Evolutionary conservation across 2,888 invertebrate genomes (phyloP).

Genomic region (Caenorhabditis macrosperma): DNA sequence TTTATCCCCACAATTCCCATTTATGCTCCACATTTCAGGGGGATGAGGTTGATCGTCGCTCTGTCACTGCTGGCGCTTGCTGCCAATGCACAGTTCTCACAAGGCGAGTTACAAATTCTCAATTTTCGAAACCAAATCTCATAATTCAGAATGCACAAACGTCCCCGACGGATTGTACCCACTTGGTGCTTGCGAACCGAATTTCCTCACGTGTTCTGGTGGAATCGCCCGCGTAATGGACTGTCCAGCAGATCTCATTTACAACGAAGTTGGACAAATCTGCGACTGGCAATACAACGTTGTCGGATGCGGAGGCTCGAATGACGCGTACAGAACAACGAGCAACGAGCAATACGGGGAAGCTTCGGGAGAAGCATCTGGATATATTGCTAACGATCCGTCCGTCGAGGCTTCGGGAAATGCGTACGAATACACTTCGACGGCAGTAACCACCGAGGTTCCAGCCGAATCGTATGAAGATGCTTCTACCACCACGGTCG

Average conservation of each 20-base stretch:
- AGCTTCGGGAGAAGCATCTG: constrained; percentile 9
- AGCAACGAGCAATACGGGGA: constrained; percentile 8
- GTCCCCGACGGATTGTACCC: constrained; percentile 37
- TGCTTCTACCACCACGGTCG: not conserved
- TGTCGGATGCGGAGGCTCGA: constrained; percentile 12
- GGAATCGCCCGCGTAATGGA: constrained; percentile 49
- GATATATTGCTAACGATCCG: not conserved
- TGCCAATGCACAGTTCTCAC: not conserved
- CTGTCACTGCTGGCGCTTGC: not conserved
- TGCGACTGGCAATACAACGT: constrained; percentile 47
- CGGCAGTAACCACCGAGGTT: not conserved
- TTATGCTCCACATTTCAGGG: not conserved
- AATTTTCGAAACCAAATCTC: no score
- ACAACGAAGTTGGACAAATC: constrained; percentile 4
- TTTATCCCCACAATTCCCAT: not conserved
- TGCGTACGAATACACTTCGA: constrained; percentile 6
- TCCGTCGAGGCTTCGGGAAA: constrained; percentile 17
- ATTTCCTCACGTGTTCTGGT: constrained; percentile 47
- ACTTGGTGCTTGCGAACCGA: constrained; percentile 34
- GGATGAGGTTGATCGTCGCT: constrained; percentile 7
- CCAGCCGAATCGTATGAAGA: not conserved
- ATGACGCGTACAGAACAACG: constrained; percentile 9
- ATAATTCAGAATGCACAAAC: constrained; percentile 39
- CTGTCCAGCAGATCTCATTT: constrained; percentile 49
- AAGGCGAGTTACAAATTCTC: not conserved